A percentile compares a stretch with the other conserved stretches of the same genome.
Evolutionary conservation across 2,113 vertebrate genomes (phyloP).

Genomic region (Hirundichthys speculiger): DNA sequence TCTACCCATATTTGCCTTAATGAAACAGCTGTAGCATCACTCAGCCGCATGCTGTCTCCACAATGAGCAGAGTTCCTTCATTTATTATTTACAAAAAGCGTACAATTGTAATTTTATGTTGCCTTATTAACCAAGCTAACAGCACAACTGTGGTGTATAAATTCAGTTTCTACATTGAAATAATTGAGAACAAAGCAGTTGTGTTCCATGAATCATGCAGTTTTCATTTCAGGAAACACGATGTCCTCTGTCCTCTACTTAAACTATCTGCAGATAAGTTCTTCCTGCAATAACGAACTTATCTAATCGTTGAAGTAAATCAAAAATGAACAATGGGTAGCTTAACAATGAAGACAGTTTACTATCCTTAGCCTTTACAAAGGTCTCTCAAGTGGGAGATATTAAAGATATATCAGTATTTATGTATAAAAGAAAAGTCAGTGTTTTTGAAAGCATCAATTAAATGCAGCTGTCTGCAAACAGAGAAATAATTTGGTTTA

Average conservation of each 20-base stretch:
- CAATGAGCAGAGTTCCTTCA: not conserved
- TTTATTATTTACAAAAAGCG: conserved; percentile 1
- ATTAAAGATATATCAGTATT: too few relatives aligned
- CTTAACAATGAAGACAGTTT: not conserved
- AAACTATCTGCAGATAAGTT: not conserved
- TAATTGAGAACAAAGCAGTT: not conserved
- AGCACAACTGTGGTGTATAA: not conserved
- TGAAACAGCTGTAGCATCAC: not conserved
- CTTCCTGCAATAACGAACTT: not conserved
- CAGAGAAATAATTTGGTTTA: too few relatives aligned
- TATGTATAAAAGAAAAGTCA: too few relatives aligned
- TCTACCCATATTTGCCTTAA: not conserved
- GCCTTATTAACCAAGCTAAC: not conserved
- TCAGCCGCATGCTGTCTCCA: not conserved
- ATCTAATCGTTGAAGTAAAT: not conserved
- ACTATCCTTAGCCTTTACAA: not conserved
- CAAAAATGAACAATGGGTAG: not conserved
- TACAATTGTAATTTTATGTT: not conserved
- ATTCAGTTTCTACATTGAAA: not conserved
- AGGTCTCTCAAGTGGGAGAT: not conserved
- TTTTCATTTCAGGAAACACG: not conserved
- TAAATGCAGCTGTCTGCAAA: too few relatives aligned
- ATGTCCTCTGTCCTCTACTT: not conserved
- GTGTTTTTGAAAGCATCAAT: too few relatives aligned
- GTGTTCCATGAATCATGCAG: not conserved